Evolutionary conservation across 2,888 invertebrate genomes (phyloP).

Genomic region (Coleophora deauratella): DNA sequence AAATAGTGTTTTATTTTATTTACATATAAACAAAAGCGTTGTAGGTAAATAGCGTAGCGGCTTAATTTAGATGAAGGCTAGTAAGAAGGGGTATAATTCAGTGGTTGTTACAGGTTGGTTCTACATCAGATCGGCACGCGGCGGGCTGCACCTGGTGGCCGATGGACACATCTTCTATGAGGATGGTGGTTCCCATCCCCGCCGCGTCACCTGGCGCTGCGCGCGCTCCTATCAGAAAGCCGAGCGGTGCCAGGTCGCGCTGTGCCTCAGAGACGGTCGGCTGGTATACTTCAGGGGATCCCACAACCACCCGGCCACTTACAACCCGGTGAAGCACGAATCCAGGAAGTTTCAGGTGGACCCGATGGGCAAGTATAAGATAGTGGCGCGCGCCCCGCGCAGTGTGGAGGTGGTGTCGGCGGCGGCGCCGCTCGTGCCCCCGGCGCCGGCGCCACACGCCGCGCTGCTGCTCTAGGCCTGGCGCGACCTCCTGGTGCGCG

Average conservation of each 20-base stretch:
- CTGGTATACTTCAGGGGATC: slow-evolving; percentile 62
- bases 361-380: slow-evolving; percentile 69
- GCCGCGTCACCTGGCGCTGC: slow-evolving; percentile 66
- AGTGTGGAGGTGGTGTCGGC: slow-evolving; percentile 23
- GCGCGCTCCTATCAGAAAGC: slow-evolving; percentile 68
- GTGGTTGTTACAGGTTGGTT: slow-evolving; percentile 59
- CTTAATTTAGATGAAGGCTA: neutral
- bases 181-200: slow-evolving; percentile 64
- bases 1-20: no score
- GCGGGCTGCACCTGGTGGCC: slow-evolving; percentile 62
- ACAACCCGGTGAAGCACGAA: slow-evolving; percentile 61
- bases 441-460: slow-evolving; percentile 51
- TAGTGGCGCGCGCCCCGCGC: slow-evolving; percentile 43
- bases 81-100: slow-evolving; percentile 16
- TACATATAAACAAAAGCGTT: neutral
- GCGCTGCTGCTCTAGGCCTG: slow-evolving; percentile 66
- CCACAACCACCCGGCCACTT: slow-evolving; percentile 64
- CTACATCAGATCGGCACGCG: slow-evolving; percentile 66
- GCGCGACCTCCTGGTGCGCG: slow-evolving; percentile 71
- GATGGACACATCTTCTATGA: slow-evolving; percentile 69
- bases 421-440: slow-evolving; percentile 33
- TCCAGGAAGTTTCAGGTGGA: slow-evolving; percentile 63
- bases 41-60: neutral
- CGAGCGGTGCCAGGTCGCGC: slow-evolving; percentile 63
- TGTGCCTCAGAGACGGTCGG: slow-evolving; percentile 64